Evolutionary conservation across 2,888 invertebrate genomes (phyloP), one percentile per base, ranked within the genome.

Genomic region (Caenorhabditis plicata): DNA sequence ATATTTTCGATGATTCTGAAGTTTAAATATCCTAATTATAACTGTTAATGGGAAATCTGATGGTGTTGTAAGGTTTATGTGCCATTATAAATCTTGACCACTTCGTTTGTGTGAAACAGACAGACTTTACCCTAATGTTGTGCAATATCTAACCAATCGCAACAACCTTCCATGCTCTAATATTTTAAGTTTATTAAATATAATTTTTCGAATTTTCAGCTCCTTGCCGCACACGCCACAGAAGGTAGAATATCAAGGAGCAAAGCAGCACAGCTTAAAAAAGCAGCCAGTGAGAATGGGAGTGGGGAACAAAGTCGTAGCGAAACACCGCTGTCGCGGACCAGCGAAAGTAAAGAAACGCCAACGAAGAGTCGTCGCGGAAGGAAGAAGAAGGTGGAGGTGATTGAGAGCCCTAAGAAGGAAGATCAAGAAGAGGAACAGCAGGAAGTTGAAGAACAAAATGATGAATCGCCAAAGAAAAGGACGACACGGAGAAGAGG

Each of bases 221-320:
- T 43, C n/a, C 32, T 43, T 2, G 43, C 43, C 4, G 19, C 8
- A 13, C n/a, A 13, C 4, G 32, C n/a, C 7, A 15, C 19, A 32
- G 39, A 39, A 39, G 43, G 32, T 20, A 22, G 43, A 31, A 20
- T 33, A 22, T 43, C 43, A 8, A 15, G 43, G 32, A 43, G 43
- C 17, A 43, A 43, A 43, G 23, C 32, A 4, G 43, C 43, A 2
- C 23, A 43, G 13, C 19, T 43, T 13, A 31, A 43, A 23, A 32
- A 31, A 23, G 15, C 17, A 3, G 33, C 43, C n/a, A 33, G 43
- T 23, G 33, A 33, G n/a, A 4, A 31, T 13, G 31, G 31, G 11
- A 31, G 31, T 31, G 31, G 31, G 11, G 9, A 13, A 13, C 39
- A 20, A n/a, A 39, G 39, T 39, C 8, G 39, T 9, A 39, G 39